A percentile compares a stretch with the other conserved stretches of the same genome.
Evolutionary conservation across 1,140 invertebrate genomes (phyloP).

Genomic region (Lucilia cuprina): DNA sequence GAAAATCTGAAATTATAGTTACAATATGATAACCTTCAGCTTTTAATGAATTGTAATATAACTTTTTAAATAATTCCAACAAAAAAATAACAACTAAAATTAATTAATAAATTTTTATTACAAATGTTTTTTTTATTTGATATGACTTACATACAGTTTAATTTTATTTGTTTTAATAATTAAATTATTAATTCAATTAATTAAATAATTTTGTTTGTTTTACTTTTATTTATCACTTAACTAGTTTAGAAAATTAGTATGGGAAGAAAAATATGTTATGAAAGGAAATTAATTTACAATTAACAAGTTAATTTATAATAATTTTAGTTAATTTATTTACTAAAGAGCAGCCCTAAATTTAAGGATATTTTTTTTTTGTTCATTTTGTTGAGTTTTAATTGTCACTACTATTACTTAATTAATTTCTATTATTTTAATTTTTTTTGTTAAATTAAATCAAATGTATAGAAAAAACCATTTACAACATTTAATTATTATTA

Average conservation of each 20-base stretch:
- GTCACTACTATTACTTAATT: not conserved
- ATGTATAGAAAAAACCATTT: not conserved
- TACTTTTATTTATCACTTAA: not conserved
- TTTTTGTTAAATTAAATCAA: not conserved
- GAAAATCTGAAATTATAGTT: too few relatives aligned
- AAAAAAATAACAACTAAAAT: not conserved
- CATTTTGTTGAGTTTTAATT: not conserved
- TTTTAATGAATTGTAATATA: too few relatives aligned
- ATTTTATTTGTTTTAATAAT: not conserved
- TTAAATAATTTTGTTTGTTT: not conserved
- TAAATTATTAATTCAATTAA: not conserved
- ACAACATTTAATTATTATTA: not conserved
- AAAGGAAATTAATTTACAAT: not conserved
- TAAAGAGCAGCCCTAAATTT: not conserved
- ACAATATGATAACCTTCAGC: too few relatives aligned
- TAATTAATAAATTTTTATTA: not conserved
- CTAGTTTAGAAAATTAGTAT: not conserved
- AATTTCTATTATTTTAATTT: not conserved
- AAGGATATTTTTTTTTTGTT: not conserved
- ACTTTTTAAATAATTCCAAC: not conserved
- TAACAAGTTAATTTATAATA: not conserved
- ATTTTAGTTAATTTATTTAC: not conserved
- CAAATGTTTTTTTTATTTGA: not conserved
- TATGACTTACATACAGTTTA: constrained; percentile 30
- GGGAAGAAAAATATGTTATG: not conserved